Evolutionary conservation across 2,888 invertebrate genomes (phyloP).

Genomic region (Ophraella communa): DNA sequence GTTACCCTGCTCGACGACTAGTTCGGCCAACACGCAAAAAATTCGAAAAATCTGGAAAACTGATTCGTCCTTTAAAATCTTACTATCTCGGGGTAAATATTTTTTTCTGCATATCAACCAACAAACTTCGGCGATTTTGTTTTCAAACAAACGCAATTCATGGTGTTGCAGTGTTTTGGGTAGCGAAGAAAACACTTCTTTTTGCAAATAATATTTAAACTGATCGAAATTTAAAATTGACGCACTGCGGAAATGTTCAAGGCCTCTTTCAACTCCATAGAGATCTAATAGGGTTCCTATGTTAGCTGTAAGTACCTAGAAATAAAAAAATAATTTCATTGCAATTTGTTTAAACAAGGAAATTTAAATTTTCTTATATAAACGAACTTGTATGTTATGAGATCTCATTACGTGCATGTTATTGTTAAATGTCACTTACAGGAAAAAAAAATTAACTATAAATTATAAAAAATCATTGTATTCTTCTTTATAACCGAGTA

Average conservation of each 20-base stretch:
- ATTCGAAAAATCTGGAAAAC: slow-evolving; percentile 78
- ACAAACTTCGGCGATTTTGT: slow-evolving; percentile 76
- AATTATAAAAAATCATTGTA: no score
- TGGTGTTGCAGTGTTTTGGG: slow-evolving; percentile 67
- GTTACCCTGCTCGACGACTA: slow-evolving; percentile 66
- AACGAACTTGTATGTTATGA: no score
- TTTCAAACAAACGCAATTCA: slow-evolving; percentile 68
- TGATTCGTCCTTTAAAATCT: slow-evolving; percentile 69
- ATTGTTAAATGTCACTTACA: no score
- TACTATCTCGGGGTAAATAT: slow-evolving; percentile 66
- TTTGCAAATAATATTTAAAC: slow-evolving; percentile 76
- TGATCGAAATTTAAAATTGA: slow-evolving; percentile 75
- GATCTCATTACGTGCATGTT: no score
- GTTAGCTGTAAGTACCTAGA: slow-evolving; percentile 80
- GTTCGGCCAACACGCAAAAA: slow-evolving; percentile 79
- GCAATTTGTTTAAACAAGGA: no score
- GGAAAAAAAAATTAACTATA: no score
- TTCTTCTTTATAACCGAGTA: no score
- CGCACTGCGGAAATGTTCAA: slow-evolving; percentile 78
- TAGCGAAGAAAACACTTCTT: slow-evolving; percentile 74
- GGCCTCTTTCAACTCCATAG: slow-evolving; percentile 79
- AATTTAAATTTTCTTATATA: no score
- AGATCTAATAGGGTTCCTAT: slow-evolving; percentile 79
- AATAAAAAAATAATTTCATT: slow-evolving; percentile 17
- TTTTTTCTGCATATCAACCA: slow-evolving; percentile 80